phyloP scores from a whole-genome alignment of 2,797 vertebrate genomes.

The Distichodus sexfasciatus region DNA sequence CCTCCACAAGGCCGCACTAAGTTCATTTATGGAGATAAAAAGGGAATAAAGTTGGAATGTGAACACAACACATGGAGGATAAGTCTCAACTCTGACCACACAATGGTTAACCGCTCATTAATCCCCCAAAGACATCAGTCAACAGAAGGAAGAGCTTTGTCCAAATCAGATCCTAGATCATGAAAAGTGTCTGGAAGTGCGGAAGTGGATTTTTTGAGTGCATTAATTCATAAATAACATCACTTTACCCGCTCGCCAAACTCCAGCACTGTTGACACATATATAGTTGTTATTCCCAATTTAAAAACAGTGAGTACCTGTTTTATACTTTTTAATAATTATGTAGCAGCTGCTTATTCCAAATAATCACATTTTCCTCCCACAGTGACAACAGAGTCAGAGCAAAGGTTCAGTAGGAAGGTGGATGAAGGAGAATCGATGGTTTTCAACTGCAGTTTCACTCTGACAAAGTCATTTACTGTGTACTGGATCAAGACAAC shows the following conservation, averaged over 20 bases:
- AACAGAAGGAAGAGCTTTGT: no score
- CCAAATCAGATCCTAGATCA: no score
- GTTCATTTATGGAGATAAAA: constrained; percentile 8
- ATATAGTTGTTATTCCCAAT: constrained; percentile 6
- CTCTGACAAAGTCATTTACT: no score
- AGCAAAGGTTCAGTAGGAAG: neutral
- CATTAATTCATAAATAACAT: neutral
- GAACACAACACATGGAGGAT: constrained; percentile 8
- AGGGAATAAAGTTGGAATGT: neutral
- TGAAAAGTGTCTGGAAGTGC: no score
- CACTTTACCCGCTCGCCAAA: constrained; percentile 16
- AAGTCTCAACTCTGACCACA: neutral
- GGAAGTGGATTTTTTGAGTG: constrained; percentile 36
- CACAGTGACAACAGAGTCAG: no score
- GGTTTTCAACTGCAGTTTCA: no score
- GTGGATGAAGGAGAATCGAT: no score
- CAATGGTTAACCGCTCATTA: neutral
- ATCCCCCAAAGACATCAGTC: no score
- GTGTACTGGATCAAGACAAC: neutral
- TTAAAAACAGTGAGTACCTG: constrained; percentile 21
- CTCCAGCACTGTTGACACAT: neutral
- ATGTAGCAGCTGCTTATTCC: constrained; percentile 12
- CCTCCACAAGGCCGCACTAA: constrained; percentile 5
- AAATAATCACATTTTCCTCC: neutral
- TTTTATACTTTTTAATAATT: neutral